phyloP scores from a whole-genome alignment of 2,888 invertebrate species.

The Rhopalosiphum nymphaeae region DNA sequence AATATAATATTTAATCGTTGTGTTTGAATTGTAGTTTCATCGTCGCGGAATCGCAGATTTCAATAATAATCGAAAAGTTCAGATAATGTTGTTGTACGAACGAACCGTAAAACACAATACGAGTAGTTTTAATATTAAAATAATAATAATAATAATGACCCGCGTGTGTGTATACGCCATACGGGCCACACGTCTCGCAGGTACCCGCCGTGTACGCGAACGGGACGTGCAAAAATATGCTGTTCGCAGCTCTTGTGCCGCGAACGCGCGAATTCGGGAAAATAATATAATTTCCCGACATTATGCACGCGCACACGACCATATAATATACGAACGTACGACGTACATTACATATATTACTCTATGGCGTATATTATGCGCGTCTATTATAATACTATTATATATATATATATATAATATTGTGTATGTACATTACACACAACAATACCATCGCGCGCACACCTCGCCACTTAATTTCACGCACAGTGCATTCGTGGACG shows the following conservation, averaged over 20 bases:
- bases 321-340: background rate
- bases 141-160: background rate
- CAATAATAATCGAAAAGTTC: background rate
- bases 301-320: background rate
- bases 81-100: background rate
- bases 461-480: background rate
- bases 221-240: background rate
- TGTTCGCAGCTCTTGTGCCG: background rate
- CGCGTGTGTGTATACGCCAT: background rate
- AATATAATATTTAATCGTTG: background rate
- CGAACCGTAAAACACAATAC: background rate
- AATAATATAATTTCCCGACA: slow-evolving; percentile 4
- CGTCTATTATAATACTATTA: background rate
- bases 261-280: background rate
- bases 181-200: background rate
- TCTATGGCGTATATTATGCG: background rate
- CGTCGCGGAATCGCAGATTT: background rate
- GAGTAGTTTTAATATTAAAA: background rate
- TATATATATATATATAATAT: background rate
- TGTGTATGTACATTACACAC: background rate
- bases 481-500: background rate
- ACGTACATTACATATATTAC: background rate
- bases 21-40: background rate
- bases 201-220: background rate
- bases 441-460: background rate